Evolutionary conservation across 2,888 invertebrate genomes (phyloP).

Genomic region (Tetragnatha montana): DNA sequence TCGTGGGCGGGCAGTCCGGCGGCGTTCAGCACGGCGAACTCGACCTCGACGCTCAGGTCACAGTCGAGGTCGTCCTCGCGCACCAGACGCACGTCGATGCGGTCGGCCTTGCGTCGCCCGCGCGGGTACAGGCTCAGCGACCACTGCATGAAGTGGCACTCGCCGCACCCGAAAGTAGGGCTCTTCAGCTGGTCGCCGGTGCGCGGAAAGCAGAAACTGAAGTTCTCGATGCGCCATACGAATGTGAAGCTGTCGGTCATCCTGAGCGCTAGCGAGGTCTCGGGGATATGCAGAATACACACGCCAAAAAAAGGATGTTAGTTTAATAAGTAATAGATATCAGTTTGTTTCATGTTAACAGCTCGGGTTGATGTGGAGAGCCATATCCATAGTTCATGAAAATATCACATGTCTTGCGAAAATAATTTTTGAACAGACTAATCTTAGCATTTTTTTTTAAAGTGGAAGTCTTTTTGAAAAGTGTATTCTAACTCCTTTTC

Average conservation of each 20-base stretch:
- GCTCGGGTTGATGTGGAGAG: neutral
- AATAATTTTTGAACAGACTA: no score
- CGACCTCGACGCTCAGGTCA: neutral
- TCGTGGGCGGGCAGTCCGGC: neutral
- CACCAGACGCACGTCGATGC: neutral
- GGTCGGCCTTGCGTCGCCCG: neutral
- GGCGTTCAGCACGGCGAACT: neutral
- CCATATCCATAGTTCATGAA: neutral
- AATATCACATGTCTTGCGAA: neutral
- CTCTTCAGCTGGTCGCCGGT: neutral
- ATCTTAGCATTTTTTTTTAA: no score
- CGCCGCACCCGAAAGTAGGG: neutral
- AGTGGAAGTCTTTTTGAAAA: no score
- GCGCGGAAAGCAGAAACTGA: neutral
- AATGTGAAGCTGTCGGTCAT: neutral
- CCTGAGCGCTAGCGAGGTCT: neutral
- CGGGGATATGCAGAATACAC: neutral
- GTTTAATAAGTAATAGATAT: neutral
- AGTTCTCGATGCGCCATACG: neutral
- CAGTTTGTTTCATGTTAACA: neutral
- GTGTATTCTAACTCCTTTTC: no score
- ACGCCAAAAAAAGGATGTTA: neutral
- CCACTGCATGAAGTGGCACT: neutral
- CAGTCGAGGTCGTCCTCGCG: neutral
- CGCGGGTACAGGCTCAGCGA: neutral